A percentile compares a stretch with the other conserved stretches of the same genome.
Conservation (phyloP, 2,113 vertebrate genomes). For the Amphilophus citrinellus region DNA sequence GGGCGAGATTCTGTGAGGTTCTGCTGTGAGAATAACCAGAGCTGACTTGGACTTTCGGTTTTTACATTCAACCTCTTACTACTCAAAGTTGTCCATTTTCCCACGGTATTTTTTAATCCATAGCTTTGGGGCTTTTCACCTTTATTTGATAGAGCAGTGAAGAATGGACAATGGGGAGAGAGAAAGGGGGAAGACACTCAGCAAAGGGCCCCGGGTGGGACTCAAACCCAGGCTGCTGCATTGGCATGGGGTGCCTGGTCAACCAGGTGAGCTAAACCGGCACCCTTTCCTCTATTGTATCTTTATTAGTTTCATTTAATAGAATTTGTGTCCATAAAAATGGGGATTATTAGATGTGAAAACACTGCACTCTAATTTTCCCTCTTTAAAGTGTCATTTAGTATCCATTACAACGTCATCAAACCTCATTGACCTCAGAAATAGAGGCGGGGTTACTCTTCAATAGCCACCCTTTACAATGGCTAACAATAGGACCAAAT, state of each 20-base stretch:
- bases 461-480: constrained; percentile 62
- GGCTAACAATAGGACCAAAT: constrained; percentile 83
- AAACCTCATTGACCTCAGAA: constrained; percentile 69
- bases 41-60: constrained; percentile 9
- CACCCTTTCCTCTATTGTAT: not conserved
- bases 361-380: constrained; percentile 26
- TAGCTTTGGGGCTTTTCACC: not conserved
- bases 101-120: not conserved
- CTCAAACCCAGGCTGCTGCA: not conserved
- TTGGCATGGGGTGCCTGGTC: not conserved
- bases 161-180: not conserved
- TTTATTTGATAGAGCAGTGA: not conserved
- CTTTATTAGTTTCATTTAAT: not conserved
- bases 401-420: constrained; percentile 66
- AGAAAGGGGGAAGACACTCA: not conserved
- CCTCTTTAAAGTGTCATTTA: constrained; percentile 69
- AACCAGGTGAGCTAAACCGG: not conserved
- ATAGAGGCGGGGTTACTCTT: constrained; percentile 50
- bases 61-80: not conserved
- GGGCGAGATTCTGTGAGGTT: constrained; percentile 23
- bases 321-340: constrained; percentile 11
- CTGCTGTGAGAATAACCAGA: constrained; percentile 18
- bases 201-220: not conserved
- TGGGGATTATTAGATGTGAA: constrained; percentile 22
- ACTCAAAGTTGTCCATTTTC: not conserved